Base-by-base conservation (phyloP, 2,113 vertebrate genomes). In the Mesembrinibis cayennensis region DNA sequence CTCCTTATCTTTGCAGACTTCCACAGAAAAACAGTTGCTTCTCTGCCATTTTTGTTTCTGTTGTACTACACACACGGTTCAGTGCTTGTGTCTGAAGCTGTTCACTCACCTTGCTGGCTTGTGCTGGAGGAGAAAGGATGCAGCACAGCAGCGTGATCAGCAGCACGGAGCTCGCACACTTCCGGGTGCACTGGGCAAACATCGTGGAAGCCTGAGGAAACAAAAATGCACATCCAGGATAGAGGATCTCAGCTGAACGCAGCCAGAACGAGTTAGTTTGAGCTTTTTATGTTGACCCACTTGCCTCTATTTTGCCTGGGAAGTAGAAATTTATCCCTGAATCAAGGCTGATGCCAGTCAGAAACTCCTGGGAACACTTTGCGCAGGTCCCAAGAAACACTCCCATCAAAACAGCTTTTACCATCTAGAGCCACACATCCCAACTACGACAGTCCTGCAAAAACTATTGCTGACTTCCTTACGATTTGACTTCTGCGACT, bases 41-140 rank as follows among this genome's bases (percentile, higher is more conserved):
- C 69, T 50, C 55, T 70, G 32, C 13, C 22, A 3, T 11, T 45
- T n/a, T 25, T 44, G 23, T 55, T 72, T 42, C 76, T 34, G 42
- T 58, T 62, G 61, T 29, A 14, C 40, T 15, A 40, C 25, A n/a
- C 21, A 4, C 40, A 32, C 0, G 0, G 53, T 10, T 63, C 7
- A 2, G 25, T 9, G 50, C 49, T 19, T 15, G 10, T 19, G 30
- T 9, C 53, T 7, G 14, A 32, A 26, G 26, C 55, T 15, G 16
- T 20, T 56, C 50, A 49, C 98, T 96, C 94, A 98, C 98, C 98
- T 98, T 98, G 95, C 96, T 96, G 79, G 97, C 96, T 56, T 97
- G 91, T 25, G 96, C 97, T n/a, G 87, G 73, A 52, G 91, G 73
- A n/a, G 92, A 65, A 62, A 98, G 94, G 76, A 98, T 22, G 69